Evolutionary conservation across 2,113 vertebrate species (phyloP), one percentile per base, ranked within the genome.

Genomic region (Hippocampus barbouri): DNA sequence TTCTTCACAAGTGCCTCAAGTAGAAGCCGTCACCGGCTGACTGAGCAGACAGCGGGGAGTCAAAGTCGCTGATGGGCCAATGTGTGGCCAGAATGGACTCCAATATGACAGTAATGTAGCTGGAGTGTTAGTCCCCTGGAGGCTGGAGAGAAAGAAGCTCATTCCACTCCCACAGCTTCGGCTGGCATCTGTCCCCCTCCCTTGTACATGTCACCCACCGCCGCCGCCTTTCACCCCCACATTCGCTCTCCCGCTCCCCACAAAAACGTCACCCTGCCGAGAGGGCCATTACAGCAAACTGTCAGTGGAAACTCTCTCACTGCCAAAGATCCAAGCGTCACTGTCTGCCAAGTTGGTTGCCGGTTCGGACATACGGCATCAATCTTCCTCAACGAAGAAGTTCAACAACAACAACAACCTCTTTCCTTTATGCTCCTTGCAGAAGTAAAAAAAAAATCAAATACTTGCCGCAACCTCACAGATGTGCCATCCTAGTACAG

Each of bases 31-130:
- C 79, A 70, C 69, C 75, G 83, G 80, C 72, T 86, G 89, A 85
- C 85, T 89, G 87, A 86, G 85, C 85, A 82, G 86, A 79, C 85
- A 85, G 85, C 76, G 23, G 79, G 82, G 82, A 89, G 85, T 87
- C 82, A 83, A 80, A 80, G 76, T 81, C 82, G 88, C 77, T 86
- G 88, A 88, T 72, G 73, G 83, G 81, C 87, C 80, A 81, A 67
- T 73, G 82, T 87, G 80, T 84, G 87, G 86, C 85, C 84, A 84
- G 85, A 86, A 84, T 83, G 77, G 84, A 88, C 83, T 87, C 74
- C 75, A 85, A 74, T 87, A 88, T 89, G 89, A 89, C 85, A 87
- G 78, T 89, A 88, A 91, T 89, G 87, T 74, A 78, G 82, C 83
- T 87, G 79, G 88, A 91, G 86, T 89, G 87, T 80, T 89, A 76